Conservation (phyloP, 2,113 vertebrate genomes). For the Notothenia rossii region DNA sequence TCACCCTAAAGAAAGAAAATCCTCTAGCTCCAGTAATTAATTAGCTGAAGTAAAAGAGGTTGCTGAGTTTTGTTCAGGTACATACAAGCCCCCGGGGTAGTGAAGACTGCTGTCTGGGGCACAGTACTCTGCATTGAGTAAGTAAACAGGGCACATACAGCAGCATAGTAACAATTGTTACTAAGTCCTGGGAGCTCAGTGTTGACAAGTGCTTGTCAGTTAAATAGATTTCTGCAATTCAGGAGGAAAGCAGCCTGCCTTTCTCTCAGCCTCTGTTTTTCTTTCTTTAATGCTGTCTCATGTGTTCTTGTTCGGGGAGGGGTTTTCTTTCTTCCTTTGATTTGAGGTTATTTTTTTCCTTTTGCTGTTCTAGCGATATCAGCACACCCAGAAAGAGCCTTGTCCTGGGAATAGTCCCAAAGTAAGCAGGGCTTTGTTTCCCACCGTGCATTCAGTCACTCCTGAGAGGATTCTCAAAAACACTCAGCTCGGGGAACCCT, state of each 20-base stretch:
- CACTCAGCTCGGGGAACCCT: slow-evolving; percentile 40
- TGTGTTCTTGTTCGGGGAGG: slow-evolving; percentile 31
- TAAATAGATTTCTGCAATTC: slow-evolving; percentile 39
- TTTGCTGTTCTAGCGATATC: slow-evolving; percentile 46
- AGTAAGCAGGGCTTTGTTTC: slow-evolving; percentile 77
- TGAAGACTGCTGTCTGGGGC: slow-evolving; percentile 16
- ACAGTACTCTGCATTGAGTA: background rate
- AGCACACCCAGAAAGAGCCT: slow-evolving; percentile 65
- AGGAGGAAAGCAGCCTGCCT: slow-evolving; percentile 35
- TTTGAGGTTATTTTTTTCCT: slow-evolving; percentile 54
- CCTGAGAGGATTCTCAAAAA: slow-evolving; percentile 65
- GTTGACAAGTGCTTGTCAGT: slow-evolving; percentile 42
- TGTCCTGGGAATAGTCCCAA: slow-evolving; percentile 82
- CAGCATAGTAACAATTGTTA: slow-evolving; percentile 44
- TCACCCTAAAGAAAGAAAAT: background rate
- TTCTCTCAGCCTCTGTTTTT: slow-evolving; percentile 11
- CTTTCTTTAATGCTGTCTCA: slow-evolving; percentile 37
- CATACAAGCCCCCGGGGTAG: slow-evolving; percentile 8
- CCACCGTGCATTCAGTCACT: slow-evolving; percentile 56
- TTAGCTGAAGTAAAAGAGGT: background rate
- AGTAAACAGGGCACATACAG: slow-evolving; percentile 21
- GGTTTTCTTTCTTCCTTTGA: background rate
- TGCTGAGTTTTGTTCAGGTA: slow-evolving; percentile 19
- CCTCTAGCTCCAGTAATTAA: slow-evolving; percentile 2
- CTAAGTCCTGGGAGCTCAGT: slow-evolving; percentile 41